Evolutionary conservation across 2,113 vertebrate species (phyloP), one percentile per base, ranked within the genome.

Genomic region (Thalassarche chlororhynchos): DNA sequence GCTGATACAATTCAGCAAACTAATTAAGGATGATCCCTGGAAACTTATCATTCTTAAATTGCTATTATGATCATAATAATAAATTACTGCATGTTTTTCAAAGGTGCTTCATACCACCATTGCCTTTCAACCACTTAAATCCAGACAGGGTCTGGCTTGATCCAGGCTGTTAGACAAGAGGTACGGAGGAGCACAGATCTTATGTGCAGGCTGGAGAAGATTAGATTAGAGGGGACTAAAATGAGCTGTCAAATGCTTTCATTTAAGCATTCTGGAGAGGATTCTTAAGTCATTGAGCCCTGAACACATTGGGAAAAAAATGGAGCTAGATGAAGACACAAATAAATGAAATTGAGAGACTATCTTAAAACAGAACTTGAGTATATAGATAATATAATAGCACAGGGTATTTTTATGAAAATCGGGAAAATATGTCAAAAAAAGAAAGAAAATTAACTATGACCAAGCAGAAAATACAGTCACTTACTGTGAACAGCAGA

Each of bases 201-300:
- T 79, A 18, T 14, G 36, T n/a, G n/a, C 44, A 69, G 74, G 25
- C 17, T 72, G 81, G 40, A 65, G 57, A 52, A 54, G 54, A 74
- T 93, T 72, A 32, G 28, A 72, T 85, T 19, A 25, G 84, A 91
- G 75, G 58, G 32, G 34, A 32, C 40, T 42, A 55, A 93, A 95
- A 95, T 57, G 84, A 96, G 70, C 81, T 94, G 91, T 95, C 94
- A 92, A 29, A 87, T 32, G 61, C 47, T 60, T 87, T 61, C 34
- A 17, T 58, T 64, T 34, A 55, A 69, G 25, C 24, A 40, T 29
- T 77, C 77, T 93, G 84, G 40, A 78, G 62, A 85, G 66, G 40
- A 54, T 69, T 52, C 77, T 72, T 20, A 61, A 91, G 29, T 47
- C 84, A 74, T 12, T 66, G 93, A 94, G 26, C 29, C 69, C 38